These are phyloP conservation scores for Epinephelus moara DNA, from an alignment of 2,113 vertebrate genomes.

Conservation along the genomic window DNA sequence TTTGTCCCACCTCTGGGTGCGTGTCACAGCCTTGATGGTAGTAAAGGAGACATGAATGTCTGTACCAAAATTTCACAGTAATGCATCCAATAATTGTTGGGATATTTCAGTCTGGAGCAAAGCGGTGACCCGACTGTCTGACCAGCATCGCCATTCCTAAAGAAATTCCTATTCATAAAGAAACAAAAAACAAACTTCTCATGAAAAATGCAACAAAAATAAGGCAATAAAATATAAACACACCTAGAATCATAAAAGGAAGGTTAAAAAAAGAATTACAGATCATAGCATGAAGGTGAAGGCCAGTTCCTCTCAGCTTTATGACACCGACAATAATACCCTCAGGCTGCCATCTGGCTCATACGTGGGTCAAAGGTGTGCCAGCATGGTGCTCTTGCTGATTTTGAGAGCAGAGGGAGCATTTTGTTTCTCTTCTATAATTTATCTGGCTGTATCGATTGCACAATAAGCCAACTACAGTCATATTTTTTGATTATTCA, in stretches of 20 bases:
- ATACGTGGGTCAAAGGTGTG: not conserved
- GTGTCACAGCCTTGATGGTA: no score
- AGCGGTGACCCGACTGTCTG: not conserved
- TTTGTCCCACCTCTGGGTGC: no score
- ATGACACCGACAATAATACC: not conserved
- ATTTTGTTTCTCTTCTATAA: not conserved
- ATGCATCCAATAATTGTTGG: not conserved
- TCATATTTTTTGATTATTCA: constrained; percentile 1
- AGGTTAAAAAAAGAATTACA: not conserved
- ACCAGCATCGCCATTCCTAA: not conserved
- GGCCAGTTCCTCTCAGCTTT: not conserved
- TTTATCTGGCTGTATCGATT: not conserved
- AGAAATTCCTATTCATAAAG: not conserved
- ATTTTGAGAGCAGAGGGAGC: not conserved
- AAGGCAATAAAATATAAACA: not conserved
- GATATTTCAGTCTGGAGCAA: not conserved
- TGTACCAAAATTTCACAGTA: not conserved
- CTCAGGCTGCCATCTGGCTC: not conserved
- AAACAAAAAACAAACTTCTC: not conserved
- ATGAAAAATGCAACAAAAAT: not conserved
- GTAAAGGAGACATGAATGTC: not conserved
- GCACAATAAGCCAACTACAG: not conserved
- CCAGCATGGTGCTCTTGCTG: not conserved
- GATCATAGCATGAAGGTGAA: not conserved
- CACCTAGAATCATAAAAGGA: not conserved